A percentile compares a stretch with the other conserved stretches of the same genome.
These are phyloP conservation scores for Oscheius myriophilus DNA, from an alignment of 2,888 invertebrate genomes.

Conservation along the genomic window DNA sequence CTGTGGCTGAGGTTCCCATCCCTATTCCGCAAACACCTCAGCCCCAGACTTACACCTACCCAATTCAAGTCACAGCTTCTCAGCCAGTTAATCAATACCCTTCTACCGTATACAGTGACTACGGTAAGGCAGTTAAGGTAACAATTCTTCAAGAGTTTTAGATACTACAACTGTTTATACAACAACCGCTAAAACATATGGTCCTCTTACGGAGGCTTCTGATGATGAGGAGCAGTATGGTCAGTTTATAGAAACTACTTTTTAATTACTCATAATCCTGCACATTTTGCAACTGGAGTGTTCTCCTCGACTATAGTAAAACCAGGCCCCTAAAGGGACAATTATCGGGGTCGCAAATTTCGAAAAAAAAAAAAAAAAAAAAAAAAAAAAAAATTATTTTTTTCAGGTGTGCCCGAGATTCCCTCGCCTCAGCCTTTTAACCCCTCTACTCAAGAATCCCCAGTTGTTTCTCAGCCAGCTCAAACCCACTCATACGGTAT, in stretches of 20 bases:
- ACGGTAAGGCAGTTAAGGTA: not conserved
- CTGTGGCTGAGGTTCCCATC: not conserved
- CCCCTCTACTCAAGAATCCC: constrained; percentile 3
- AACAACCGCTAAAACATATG: not conserved
- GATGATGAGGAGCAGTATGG: constrained; percentile 22
- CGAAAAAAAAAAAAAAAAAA: no score
- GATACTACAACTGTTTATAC: constrained; percentile 10
- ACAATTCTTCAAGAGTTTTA: not conserved
- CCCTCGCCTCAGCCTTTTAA: not conserved
- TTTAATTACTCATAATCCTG: no score
- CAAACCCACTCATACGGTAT: constrained; percentile 11
- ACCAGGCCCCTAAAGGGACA: no score
- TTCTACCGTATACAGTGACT: no score
- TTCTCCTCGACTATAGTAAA: no score
- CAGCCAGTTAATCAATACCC: not conserved
- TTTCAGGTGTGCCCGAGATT: constrained; percentile 19
- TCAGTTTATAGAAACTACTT: not conserved
- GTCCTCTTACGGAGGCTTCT: constrained; percentile 1
- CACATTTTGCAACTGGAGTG: no score
- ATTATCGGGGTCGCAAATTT: no score
- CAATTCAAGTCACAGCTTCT: constrained; percentile 7
- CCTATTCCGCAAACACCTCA: not conserved
- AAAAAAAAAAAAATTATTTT: not conserved
- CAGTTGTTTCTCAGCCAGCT: not conserved
- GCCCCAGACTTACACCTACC: constrained; percentile 21